Base-by-base conservation (phyloP, 1,140 invertebrate species). In the Sminthurides bifidus region DNA sequence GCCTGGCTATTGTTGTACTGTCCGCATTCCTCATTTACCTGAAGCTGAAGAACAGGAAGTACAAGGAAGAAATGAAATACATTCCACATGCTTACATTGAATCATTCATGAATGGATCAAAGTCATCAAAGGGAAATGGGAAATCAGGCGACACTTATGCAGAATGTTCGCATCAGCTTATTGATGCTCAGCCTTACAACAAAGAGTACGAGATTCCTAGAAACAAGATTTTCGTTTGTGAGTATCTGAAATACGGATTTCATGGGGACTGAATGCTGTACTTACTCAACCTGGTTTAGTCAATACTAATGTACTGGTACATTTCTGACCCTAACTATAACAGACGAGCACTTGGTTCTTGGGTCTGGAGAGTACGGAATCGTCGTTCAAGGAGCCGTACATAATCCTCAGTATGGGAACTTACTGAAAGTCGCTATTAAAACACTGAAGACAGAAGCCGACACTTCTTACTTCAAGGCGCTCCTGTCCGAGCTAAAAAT, bases 401-500 rank as follows among this genome's bases (percentile, higher is more conserved):
- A 48, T 21, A 27, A 26, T 10, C 15, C 6, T 10, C 10, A 21
- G 41, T 6, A 23, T 10, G 17, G n/a, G n/a, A n/a, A n/a, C n/a
- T n/a, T n/a, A n/a, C n/a, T n/a, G n/a, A n/a, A 43, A 6, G 49
- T 51, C 8, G 49, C 49, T 14, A 21, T 51, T 5, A 51, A 51
- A 51, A 51, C 49, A 17, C 4, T 51, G 29, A 51, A 51, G 49
- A 8, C 26, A 10, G 19, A 21, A n/a, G 49, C 30, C 6, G 49
- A 51, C 5, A 51, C 17, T 21, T 27, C 8, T 12, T 51, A 51
- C 23, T 14, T 51, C 4, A 51, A 51, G 21, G 49, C 49, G 21
- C 23, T 51, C 6, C 33, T 51, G 49, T 51, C 49, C 29, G 49
- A 51, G 37, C 10, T 51, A 5, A 51, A 51, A 51, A 51, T 51